A percentile compares a stretch with the other conserved stretches of the same genome.
phyloP scores from a whole-genome alignment of 1,140 invertebrate genomes.

The Drosophila malerkotliana region DNA sequence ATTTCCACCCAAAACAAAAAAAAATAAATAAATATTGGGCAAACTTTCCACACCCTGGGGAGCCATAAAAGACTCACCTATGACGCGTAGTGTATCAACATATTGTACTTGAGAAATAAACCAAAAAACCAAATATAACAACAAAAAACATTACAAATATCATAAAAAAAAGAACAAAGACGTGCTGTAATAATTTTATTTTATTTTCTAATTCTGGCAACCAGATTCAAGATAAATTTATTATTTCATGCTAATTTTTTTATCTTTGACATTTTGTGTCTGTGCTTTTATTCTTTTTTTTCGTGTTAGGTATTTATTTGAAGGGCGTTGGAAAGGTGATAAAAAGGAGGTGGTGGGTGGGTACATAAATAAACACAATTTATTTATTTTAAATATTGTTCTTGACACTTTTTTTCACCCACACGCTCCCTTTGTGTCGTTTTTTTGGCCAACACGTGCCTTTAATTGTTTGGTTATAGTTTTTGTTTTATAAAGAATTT shows the following conservation, averaged over 20 bases:
- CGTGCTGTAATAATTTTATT: conserved; percentile 41
- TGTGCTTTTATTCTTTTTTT: not conserved
- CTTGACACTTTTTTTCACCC: not conserved
- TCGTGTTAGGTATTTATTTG: not conserved
- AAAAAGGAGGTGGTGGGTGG: not conserved
- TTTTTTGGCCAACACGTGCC: conserved; percentile 28
- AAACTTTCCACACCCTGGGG: conserved; percentile 21
- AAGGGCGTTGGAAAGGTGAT: conserved; percentile 13
- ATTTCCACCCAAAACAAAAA: conserved; percentile 5
- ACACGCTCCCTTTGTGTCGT: not conserved
- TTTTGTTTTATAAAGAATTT: no score
- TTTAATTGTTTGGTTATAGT: conserved; percentile 27
- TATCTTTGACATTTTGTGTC: conserved; percentile 44
- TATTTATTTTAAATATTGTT: conserved; percentile 20
- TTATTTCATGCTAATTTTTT: conserved; percentile 62
- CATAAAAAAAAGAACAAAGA: not conserved
- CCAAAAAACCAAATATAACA: not conserved
- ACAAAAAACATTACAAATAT: not conserved
- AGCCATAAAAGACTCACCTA: conserved; percentile 11
- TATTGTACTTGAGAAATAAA: not conserved
- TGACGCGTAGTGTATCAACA: conserved; percentile 19
- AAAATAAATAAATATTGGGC: conserved; percentile 2
- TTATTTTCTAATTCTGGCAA: conserved; percentile 18
- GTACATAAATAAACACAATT: conserved; percentile 1
- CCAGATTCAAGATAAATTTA: conserved; percentile 46